Conservation (phyloP, 1,140 invertebrate genomes). For the Grapholita molesta region DNA sequence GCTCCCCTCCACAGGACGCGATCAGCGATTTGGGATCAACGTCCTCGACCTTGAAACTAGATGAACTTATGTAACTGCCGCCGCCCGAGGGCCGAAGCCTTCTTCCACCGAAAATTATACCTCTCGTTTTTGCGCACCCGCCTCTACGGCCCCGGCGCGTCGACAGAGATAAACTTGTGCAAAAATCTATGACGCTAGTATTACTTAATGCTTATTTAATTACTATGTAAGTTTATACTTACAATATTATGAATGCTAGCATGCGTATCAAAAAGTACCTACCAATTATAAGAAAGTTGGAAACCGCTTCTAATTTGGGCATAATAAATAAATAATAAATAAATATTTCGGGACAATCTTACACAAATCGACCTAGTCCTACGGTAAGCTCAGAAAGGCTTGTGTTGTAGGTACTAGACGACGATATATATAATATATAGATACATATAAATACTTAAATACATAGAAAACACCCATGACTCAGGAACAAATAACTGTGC, state of each 20-base stretch:
- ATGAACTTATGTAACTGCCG: conserved; percentile 72
- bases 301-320: too few relatives aligned
- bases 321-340: too few relatives aligned
- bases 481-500: too few relatives aligned
- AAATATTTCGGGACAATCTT: too few relatives aligned
- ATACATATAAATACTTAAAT: too few relatives aligned
- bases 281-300: too few relatives aligned
- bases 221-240: background rate
- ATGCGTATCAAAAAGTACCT: background rate
- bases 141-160: conserved; percentile 12
- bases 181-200: conserved; percentile 6
- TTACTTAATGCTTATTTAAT: background rate
- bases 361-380: too few relatives aligned
- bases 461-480: too few relatives aligned
- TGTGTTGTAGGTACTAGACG: too few relatives aligned
- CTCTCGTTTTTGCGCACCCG: conserved; percentile 67
- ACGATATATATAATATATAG: too few relatives aligned
- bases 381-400: too few relatives aligned
- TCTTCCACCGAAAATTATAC: conserved; percentile 60
- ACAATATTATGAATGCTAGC: background rate
- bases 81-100: conserved; percentile 49
- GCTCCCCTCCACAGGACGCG: conserved; percentile 59
- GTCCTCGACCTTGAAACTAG: conserved; percentile 74
- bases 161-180: background rate
- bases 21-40: conserved; percentile 74